Percentiles rank a stretch among this genome's conserved stretches.
Conservation (phyloP, 2,888 invertebrate species). For the Ptilodon capucinus region DNA sequence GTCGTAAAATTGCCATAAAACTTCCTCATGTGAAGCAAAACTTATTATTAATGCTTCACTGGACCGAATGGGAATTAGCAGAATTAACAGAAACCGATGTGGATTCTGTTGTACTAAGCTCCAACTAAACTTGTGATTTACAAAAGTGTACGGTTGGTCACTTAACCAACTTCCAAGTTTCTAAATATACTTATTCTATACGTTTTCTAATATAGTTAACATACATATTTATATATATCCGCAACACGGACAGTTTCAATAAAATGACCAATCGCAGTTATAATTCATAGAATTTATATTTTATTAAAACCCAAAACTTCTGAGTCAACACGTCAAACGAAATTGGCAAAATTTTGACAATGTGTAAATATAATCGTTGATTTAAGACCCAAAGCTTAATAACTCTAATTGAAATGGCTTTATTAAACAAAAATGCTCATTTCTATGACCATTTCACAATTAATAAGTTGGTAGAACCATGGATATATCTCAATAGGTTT, state of each 20-base stretch:
- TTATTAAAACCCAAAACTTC: not conserved
- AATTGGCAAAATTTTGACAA: not conserved
- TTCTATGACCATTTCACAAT: too few relatives aligned
- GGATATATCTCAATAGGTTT: too few relatives aligned
- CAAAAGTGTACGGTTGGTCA: too few relatives aligned
- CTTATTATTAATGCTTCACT: not conserved
- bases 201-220: too few relatives aligned
- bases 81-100: not conserved
- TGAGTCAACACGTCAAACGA: not conserved
- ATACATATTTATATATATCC: too few relatives aligned
- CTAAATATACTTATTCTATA: too few relatives aligned
- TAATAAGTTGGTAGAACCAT: too few relatives aligned
- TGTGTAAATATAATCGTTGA: not conserved
- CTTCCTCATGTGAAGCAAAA: not conserved
- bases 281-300: not conserved
- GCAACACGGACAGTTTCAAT: too few relatives aligned
- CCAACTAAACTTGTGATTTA: too few relatives aligned
- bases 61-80: not conserved
- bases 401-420: not conserved
- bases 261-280: not conserved
- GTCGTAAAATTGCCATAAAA: constrained; percentile 1
- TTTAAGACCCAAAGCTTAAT: not conserved
- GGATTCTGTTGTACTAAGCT: too few relatives aligned
- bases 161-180: too few relatives aligned
- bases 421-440: not conserved